Percentiles rank a stretch among this genome's conserved stretches.
Conservation (phyloP, 2,797 vertebrate species). For the Salarias fasciatus region DNA sequence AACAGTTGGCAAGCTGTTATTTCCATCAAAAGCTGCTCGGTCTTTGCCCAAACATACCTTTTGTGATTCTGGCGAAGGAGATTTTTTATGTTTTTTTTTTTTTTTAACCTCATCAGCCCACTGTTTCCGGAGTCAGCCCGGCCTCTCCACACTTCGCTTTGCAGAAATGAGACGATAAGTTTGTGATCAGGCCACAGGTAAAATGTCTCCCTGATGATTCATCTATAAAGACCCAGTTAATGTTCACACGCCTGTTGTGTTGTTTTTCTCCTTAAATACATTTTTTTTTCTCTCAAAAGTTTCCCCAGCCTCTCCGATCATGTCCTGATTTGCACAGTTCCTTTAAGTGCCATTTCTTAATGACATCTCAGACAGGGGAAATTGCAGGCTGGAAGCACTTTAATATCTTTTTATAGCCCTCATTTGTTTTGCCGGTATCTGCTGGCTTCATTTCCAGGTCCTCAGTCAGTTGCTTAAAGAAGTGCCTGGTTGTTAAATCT, state of each 20-base stretch:
- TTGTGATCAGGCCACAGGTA: not conserved
- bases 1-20: conserved; percentile 12
- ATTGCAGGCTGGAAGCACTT: not conserved
- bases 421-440: not conserved
- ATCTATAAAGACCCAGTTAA: conserved; percentile 1
- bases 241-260: not conserved
- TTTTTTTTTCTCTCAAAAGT: too few relatives aligned
- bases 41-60: conserved; percentile 1
- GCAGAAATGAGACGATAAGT: conserved; percentile 2
- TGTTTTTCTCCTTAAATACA: too few relatives aligned
- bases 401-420: not conserved
- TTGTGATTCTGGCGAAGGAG: not conserved
- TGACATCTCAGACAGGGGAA: conserved; percentile 5
- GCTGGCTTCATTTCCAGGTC: conserved; percentile 7
- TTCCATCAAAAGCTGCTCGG: not conserved
- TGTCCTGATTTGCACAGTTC: not conserved
- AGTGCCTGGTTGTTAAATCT: too few relatives aligned
- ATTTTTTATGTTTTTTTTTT: not conserved
- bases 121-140: conserved; percentile 1
- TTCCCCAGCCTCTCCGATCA: not conserved
- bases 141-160: conserved; percentile 6
- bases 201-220: conserved; percentile 10
- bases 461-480: not conserved
- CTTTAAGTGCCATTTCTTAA: not conserved
- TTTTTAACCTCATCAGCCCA: conserved; percentile 2